Percentiles rank a stretch among this genome's conserved stretches.
These are phyloP conservation scores for Alaudala cheleensis DNA, from an alignment of 2,113 vertebrate genomes.

Conservation along the genomic window DNA sequence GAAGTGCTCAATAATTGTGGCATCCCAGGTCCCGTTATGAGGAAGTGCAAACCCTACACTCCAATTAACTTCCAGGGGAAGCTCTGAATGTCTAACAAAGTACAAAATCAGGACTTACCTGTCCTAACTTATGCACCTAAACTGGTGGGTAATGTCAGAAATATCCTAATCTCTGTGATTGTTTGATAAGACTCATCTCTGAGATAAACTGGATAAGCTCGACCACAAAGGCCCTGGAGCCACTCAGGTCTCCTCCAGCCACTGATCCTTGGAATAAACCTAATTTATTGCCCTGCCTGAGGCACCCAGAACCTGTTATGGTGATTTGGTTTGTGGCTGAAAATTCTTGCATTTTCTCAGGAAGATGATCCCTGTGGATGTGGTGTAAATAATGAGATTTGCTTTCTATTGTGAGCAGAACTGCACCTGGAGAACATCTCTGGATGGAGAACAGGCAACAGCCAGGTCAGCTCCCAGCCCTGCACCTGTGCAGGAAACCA, in stretches of 20 bases:
- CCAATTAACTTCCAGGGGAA: conserved; percentile 37
- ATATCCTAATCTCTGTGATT: conserved; percentile 47
- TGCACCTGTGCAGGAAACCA: not conserved
- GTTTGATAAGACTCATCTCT: conserved; percentile 44
- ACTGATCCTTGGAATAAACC: conserved; percentile 20
- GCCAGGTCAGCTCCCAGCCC: not conserved
- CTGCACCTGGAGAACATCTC: not conserved
- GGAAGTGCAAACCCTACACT: not conserved
- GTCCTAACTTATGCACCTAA: conserved; percentile 34
- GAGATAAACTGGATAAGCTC: conserved; percentile 60
- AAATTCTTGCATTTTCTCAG: conserved; percentile 66
- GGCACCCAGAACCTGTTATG: conserved; percentile 59
- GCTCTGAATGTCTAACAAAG: conserved; percentile 20
- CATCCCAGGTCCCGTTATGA: conserved; percentile 31
- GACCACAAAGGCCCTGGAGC: conserved; percentile 54
- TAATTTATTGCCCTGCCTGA: conserved; percentile 33
- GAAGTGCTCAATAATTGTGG: not conserved
- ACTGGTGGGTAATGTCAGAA: conserved; percentile 55
- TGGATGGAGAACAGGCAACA: not conserved
- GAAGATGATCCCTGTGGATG: conserved; percentile 4
- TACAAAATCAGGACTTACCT: conserved; percentile 48
- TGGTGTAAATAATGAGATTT: not conserved
- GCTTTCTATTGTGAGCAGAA: not conserved
- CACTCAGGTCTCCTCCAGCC: conserved; percentile 38
- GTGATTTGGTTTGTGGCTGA: conserved; percentile 45